A percentile compares a stretch with the other conserved stretches of the same genome.
Evolutionary conservation across 2,888 invertebrate genomes (phyloP).

Genomic region (Lydus trimaculatus): DNA sequence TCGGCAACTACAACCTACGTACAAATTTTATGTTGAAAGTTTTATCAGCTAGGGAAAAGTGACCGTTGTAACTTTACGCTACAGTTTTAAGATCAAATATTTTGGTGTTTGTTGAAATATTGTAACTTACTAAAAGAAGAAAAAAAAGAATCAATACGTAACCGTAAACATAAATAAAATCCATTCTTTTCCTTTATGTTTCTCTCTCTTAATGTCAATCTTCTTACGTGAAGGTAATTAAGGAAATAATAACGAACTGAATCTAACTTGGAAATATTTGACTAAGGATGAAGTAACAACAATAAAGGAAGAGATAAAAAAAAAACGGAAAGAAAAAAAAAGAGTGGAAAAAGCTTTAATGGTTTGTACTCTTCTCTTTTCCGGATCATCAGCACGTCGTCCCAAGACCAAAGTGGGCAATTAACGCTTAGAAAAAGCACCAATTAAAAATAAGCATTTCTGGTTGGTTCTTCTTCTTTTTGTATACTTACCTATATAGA

Average conservation of each 20-base stretch:
- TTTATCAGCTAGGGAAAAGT: too few species aligned
- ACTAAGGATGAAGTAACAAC: neutral
- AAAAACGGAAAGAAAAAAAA: neutral
- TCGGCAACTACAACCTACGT: too few species aligned
- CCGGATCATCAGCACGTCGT: constrained; percentile 24
- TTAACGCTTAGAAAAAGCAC: constrained; percentile 23
- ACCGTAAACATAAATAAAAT: too few species aligned
- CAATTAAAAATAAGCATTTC: constrained; percentile 29
- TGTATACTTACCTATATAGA: too few species aligned
- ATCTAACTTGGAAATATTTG: neutral
- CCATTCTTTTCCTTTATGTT: neutral
- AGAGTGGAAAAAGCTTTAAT: neutral
- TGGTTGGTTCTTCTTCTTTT: neutral
- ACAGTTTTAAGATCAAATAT: too few species aligned
- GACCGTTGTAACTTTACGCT: too few species aligned
- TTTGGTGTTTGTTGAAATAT: too few species aligned
- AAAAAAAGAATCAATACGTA: too few species aligned
- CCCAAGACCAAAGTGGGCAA: constrained; percentile 22
- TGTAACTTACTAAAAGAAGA: too few species aligned
- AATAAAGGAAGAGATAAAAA: neutral
- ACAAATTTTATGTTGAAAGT: too few species aligned
- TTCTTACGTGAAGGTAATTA: too few species aligned
- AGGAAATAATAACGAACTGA: too few species aligned
- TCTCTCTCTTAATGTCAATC: neutral
- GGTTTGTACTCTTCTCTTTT: constrained; percentile 10